Conservation (phyloP, 2,113 vertebrate species). For the Alectura lathami region DNA sequence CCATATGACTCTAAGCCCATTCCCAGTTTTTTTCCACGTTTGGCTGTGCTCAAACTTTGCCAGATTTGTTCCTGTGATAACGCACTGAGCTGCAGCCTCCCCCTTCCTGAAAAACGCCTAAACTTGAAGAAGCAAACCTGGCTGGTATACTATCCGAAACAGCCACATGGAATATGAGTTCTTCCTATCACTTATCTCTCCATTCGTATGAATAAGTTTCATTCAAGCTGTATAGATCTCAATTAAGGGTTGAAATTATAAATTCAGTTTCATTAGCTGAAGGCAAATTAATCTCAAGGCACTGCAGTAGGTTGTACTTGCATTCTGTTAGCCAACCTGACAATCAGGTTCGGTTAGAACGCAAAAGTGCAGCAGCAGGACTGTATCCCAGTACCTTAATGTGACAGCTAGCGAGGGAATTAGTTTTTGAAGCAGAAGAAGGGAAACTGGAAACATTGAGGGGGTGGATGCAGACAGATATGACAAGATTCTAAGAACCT, state of each 20-base stretch:
- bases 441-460: slow-evolving; percentile 59
- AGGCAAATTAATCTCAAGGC: background rate
- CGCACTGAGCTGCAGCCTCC: background rate
- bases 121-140: background rate
- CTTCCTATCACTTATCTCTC: background rate
- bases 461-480: slow-evolving; percentile 62
- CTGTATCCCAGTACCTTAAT: slow-evolving; percentile 36
- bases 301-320: background rate
- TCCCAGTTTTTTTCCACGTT: background rate
- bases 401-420: slow-evolving; percentile 56
- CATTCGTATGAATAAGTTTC: background rate
- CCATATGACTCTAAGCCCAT: background rate
- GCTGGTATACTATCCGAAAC: background rate
- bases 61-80: background rate
- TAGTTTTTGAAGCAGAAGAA: slow-evolving; percentile 50
- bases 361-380: background rate
- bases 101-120: background rate
- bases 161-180: background rate
- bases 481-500: slow-evolving; percentile 62
- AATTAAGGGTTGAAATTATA: slow-evolving; percentile 39
- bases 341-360: background rate
- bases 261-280: slow-evolving; percentile 38
- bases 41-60: background rate
- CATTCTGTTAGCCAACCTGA: background rate
- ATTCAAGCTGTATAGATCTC: slow-evolving; percentile 19